Conservation (phyloP, 2,797 vertebrate genomes). For the Catharus ustulatus region DNA sequence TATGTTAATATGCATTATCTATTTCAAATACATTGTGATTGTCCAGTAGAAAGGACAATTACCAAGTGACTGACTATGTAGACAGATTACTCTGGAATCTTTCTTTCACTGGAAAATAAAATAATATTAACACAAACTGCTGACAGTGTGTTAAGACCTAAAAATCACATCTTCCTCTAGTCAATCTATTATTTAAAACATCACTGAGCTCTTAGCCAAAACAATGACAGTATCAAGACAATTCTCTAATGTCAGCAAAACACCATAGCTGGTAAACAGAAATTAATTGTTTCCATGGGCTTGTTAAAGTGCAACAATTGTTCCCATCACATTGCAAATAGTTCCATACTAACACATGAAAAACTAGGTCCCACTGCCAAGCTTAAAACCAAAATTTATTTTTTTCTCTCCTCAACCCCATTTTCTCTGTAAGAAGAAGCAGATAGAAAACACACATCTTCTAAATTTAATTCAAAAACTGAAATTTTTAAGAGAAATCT, state of each 20-base stretch:
- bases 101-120: slow-evolving; percentile 44
- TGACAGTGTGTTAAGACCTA: slow-evolving; percentile 20
- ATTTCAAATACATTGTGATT: neutral
- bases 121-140: neutral
- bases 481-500: neutral
- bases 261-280: slow-evolving; percentile 50
- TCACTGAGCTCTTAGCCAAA: slow-evolving; percentile 59
- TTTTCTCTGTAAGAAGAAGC: slow-evolving; percentile 1
- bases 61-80: neutral
- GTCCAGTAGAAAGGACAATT: neutral
- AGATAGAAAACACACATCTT: neutral
- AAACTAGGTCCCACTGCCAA: neutral
- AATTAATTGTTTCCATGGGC: slow-evolving; percentile 72
- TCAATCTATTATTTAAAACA: slow-evolving; percentile 78
- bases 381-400: neutral
- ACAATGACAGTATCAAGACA: slow-evolving; percentile 62
- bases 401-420: neutral
- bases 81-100: slow-evolving; percentile 4
- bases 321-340: slow-evolving; percentile 59
- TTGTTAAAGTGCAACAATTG: slow-evolving; percentile 56
- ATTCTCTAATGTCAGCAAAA: slow-evolving; percentile 74
- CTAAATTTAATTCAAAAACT: neutral
- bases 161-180: slow-evolving; percentile 72
- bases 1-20: neutral
- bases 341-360: neutral